Evolutionary conservation across 1,140 invertebrate genomes (phyloP), one percentile per base, ranked within the genome.

Genomic region (Homarus americanus): DNA sequence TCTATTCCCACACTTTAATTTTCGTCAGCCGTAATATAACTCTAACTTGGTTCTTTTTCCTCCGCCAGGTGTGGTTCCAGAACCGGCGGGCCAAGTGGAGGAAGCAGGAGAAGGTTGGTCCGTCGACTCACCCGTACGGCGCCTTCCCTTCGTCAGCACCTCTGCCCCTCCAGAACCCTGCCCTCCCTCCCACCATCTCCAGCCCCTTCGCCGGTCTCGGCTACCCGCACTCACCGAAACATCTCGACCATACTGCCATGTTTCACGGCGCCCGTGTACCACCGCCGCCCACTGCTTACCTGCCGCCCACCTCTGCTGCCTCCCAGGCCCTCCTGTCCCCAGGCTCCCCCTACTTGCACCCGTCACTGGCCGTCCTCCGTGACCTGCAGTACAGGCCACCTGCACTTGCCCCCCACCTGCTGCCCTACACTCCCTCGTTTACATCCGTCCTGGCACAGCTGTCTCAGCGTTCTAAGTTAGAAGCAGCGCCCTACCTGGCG

Each of bases 21-120:
- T 82, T 28, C 32, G 41, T 49, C 34, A 53, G 15, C 41, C 44
- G 1, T 63, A 28, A 82, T n/a, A 2, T 80, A 34, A 80, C 72
- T 32, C 73, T 34, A 40, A 87, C 32, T 78, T 17, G 44, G 63
- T 9, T 82, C 40, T 53, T 82, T 92, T 89, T 91, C 95, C 82
- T 92, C 66, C 94, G 96, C 17, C 95, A 98, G 97, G 98, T 98
- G 0, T 98, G 98, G 98, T 99, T 99, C 94, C 98, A 98, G 95
- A 99, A 98, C 94, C 95, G 98, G 73, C 95, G 98, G 63, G 98
- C 98, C 0, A 99, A 98, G 94, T 98, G 98, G 93, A 95, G 98
- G 34, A 99, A 99, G 94, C 98, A 99, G 93, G 98, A 99, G 94
- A 95, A 93, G 84, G 97, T 98, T 94, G 97, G 93, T n/a, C 93